Base-by-base conservation (phyloP, 2,888 invertebrate genomes). In the Ormyrus pomaceus region DNA sequence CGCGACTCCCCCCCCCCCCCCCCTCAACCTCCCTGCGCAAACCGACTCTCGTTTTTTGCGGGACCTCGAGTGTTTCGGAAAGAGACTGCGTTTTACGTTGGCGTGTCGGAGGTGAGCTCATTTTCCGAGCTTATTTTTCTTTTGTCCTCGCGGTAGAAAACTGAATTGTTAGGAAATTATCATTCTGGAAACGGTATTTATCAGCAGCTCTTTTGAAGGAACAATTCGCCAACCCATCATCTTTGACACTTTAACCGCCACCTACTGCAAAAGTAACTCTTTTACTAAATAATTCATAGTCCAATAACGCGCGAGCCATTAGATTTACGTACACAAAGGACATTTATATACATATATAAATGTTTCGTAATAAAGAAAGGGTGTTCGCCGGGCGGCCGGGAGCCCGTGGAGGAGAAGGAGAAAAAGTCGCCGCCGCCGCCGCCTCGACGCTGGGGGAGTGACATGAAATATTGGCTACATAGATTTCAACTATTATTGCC, bases 401-500 rank as follows among this genome's bases (percentile, higher is more conserved):
- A 53, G 19, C 50, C 45, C 69, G n/a, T n/a, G 69, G 55, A 51
- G 70, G 61, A 72, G 77, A 73, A 78, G 48, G 53, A 79, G 77
- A 62, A 46, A 64, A 70, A 66, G 73, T 70, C 71, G 79, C 82
- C 82, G 83, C 82, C 82, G 83, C 82, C 19, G 19, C 19, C 19
- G 19, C 19, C 19, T 19, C 70, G 81, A 79, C 80, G 75, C 74
- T 72, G 69, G 78, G 51, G 83, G 80, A 84, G 87, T 88, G 89
- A 86, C 87, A 82, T 90, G 90, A 91, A 90, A 89, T 91, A 91
- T 91, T 88, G 88, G 86, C 89, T 89, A 90, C 89, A 89, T 89
- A 89, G 88, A 90, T 90, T 91, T 88, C 89, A 87, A 90, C 90
- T 90, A 90, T 91, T 91, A 91, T 91, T 90, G 87, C 87, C 87